Percentiles rank a stretch among this genome's conserved stretches.
Conservation (phyloP, 1,140 invertebrate genomes). For the Aphaenogaster floridana region DNA sequence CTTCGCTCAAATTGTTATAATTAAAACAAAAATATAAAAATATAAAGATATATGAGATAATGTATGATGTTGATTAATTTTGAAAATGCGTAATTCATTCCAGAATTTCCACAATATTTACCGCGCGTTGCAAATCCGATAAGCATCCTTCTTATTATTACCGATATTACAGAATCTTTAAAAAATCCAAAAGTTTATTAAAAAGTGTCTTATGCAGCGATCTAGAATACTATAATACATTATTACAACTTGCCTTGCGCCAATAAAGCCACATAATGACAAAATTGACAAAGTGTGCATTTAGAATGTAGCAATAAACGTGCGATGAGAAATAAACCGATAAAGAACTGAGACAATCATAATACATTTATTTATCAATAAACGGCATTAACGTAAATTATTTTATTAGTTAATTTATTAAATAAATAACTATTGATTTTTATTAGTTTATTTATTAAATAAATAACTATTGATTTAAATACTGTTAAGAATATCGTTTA, state of each 20-base stretch:
- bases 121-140: slow-evolving; percentile 32
- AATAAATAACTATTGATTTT: no score
- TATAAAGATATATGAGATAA: background rate
- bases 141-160: background rate
- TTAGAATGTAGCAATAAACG: no score
- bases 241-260: slow-evolving; percentile 38
- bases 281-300: slow-evolving; percentile 47
- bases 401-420: no score
- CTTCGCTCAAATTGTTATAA: slow-evolving; percentile 36
- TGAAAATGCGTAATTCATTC: background rate
- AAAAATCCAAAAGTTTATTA: slow-evolving; percentile 52
- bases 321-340: no score
- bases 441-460: no score
- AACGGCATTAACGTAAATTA: no score
- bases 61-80: background rate
- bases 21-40: slow-evolving; percentile 27
- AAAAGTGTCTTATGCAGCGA: slow-evolving; percentile 52
- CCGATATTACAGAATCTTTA: background rate
- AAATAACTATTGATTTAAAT: no score
- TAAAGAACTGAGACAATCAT: no score
- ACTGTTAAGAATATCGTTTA: no score
- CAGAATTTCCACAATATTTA: slow-evolving; percentile 20
- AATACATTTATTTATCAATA: no score
- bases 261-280: slow-evolving; percentile 46
- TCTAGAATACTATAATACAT: slow-evolving; percentile 17